phyloP scores from a whole-genome alignment of 2,797 vertebrate genomes.

The Enteromius thamalakanensis region DNA sequence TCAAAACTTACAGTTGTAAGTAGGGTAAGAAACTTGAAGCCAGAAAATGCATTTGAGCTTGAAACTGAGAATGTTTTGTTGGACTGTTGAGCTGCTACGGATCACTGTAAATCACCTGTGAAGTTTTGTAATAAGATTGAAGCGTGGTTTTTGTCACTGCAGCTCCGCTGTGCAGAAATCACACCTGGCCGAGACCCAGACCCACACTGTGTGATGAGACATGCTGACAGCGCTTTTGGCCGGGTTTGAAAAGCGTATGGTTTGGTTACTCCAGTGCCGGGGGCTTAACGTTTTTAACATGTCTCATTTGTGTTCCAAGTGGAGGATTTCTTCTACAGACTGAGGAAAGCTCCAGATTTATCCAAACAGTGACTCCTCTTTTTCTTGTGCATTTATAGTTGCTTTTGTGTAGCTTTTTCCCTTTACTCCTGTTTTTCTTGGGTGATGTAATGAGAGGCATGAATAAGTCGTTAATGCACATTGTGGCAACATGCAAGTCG shows the following conservation, averaged over 20 bases:
- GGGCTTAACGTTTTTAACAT: slow-evolving; percentile 22
- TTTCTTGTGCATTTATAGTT: background rate
- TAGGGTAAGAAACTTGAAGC: background rate
- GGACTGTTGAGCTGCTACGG: background rate
- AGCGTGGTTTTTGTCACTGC: slow-evolving; percentile 30
- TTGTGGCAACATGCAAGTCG: background rate
- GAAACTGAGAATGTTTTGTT: background rate
- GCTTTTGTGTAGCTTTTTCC: background rate
- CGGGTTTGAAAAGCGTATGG: slow-evolving; percentile 30
- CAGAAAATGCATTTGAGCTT: slow-evolving; percentile 5
- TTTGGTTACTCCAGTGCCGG: slow-evolving; percentile 31
- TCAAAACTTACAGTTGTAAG: background rate
- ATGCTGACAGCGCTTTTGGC: slow-evolving; percentile 37
- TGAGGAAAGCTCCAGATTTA: slow-evolving; percentile 2
- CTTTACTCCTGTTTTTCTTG: background rate
- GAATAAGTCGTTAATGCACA: background rate
- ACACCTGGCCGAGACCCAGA: slow-evolving; percentile 37
- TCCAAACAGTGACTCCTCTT: background rate
- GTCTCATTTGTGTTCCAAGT: slow-evolving; percentile 14
- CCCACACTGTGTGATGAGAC: slow-evolving; percentile 30
- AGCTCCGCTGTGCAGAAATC: slow-evolving; percentile 34
- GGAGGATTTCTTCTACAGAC: slow-evolving; percentile 28
- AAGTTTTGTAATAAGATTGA: slow-evolving; percentile 46
- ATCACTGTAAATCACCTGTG: slow-evolving; percentile 45
- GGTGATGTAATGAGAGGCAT: slow-evolving; percentile 25